Evolutionary conservation across 2,888 invertebrate genomes (phyloP).

Genomic region (Drosophila fungiperda): DNA sequence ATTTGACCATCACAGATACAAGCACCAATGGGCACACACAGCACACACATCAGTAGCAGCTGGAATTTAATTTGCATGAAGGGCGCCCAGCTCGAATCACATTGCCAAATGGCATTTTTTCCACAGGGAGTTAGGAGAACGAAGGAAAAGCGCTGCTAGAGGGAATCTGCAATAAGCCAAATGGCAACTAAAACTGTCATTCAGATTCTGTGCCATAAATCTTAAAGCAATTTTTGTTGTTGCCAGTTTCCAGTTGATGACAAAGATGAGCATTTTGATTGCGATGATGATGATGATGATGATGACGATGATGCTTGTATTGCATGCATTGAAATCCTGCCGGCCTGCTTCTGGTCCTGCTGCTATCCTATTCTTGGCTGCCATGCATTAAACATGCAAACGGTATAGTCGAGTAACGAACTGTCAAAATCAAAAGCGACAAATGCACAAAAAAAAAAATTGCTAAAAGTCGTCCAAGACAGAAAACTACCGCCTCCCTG

Average conservation of each 20-base stretch:
- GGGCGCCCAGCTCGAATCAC: constrained; percentile 44
- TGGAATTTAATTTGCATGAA: constrained; percentile 75
- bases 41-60: constrained; percentile 22
- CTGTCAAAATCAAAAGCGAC: constrained; percentile 79
- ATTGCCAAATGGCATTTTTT: constrained; percentile 57
- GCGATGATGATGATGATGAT: constrained; percentile 14
- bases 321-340: constrained; percentile 34
- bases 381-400: constrained; percentile 78
- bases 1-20: constrained; percentile 52
- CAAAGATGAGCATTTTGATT: constrained; percentile 40
- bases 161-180: constrained; percentile 69
- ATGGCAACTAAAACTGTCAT: constrained; percentile 64
- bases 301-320: constrained; percentile 19
- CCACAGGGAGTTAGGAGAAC: neutral
- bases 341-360: constrained; percentile 13
- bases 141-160: constrained; percentile 28
- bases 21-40: constrained; percentile 9
- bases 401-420: constrained; percentile 77
- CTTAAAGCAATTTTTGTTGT: constrained; percentile 40
- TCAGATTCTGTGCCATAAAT: constrained; percentile 62
- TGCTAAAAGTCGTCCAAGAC: constrained; percentile 50
- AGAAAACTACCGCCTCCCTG: neutral
- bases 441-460: constrained; percentile 30
- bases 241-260: constrained; percentile 13
- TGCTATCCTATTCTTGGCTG: constrained; percentile 11